phyloP scores from a whole-genome alignment of 2,113 vertebrate genomes.

The Osmerus eperlanus region DNA sequence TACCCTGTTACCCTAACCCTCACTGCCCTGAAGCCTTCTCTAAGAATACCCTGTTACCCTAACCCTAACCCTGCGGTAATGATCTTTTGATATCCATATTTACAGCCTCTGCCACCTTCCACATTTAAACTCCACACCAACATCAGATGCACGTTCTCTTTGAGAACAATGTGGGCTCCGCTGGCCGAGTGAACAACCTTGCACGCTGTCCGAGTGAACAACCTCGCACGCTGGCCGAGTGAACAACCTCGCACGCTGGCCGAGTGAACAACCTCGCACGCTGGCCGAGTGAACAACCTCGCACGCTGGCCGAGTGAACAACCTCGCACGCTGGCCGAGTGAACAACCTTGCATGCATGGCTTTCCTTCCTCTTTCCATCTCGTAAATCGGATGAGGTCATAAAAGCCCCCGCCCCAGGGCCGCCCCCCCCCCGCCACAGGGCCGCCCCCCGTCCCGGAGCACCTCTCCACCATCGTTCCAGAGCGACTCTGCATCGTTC shows the following conservation, averaged over 20 bases:
- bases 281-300: too few species aligned
- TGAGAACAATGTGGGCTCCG: too few species aligned
- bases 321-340: background rate
- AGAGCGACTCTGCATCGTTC: too few species aligned
- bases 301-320: too few species aligned
- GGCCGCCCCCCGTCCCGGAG: background rate
- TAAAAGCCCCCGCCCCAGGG: background rate
- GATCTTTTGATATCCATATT: background rate
- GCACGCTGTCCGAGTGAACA: too few species aligned
- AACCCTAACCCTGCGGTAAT: background rate
- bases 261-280: too few species aligned
- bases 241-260: too few species aligned
- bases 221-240: too few species aligned
- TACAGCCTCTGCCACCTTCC: background rate
- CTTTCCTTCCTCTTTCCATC: slow-evolving; percentile 5
- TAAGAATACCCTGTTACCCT: background rate
- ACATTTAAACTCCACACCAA: too few species aligned
- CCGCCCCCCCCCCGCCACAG: background rate
- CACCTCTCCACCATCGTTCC: too few species aligned
- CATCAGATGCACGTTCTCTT: too few species aligned
- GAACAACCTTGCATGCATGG: background rate
- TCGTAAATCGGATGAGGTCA: slow-evolving; percentile 1
- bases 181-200: too few species aligned
- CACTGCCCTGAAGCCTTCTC: background rate
- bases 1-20: background rate